Evolutionary conservation across 2,797 vertebrate genomes (phyloP), one percentile per base, ranked within the genome.

Genomic region (Leuciscus waleckii): DNA sequence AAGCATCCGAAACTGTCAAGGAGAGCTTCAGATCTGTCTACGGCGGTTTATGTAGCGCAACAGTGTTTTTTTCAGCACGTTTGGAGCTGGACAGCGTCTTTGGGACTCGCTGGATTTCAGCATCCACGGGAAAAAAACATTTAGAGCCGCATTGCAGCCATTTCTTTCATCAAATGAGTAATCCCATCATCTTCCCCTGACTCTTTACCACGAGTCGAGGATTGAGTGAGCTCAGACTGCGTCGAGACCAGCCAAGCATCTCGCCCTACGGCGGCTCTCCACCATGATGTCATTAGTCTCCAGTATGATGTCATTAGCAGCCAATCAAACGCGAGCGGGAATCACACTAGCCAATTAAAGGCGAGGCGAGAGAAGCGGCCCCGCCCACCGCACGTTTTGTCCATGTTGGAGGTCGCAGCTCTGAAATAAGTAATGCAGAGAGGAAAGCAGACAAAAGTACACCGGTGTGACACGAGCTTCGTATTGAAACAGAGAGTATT

Each of bases 221-320:
- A 86, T 81, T 41, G 83, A 86, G 81, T 78, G 56, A 37, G 79
- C 67, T 81, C 63, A 81, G 83, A 79, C 75, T 68, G 73, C 73
- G 58, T 63, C n/a, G 75, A 49, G 41, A 56, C 51, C 65, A 85
- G 51, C 76, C 65, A 35, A 79, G 83, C 63, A 83, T 65, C 88
- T 90, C 83, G 79, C 83, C 87, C 87, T 85, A 84, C 89, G 86
- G 89, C 81, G 14, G 78, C 91, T 82, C 56, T 81, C 87, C 90
- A 26, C 71, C 26, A 83, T 76, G 82, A 83, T 68, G 82, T 75
- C 70, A 75, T 83, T 51, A 65, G 21, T 37, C 70, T 75, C 14
- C 56, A 90, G 92, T 92, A 86, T 96, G 95, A 96, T 95, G 95
- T 96, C 95, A 96, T 93, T 92, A 91, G 82, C 68, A 95, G 90